Evolutionary conservation across 1,140 invertebrate species (phyloP).

Genomic region (Drosophila yakuba): DNA sequence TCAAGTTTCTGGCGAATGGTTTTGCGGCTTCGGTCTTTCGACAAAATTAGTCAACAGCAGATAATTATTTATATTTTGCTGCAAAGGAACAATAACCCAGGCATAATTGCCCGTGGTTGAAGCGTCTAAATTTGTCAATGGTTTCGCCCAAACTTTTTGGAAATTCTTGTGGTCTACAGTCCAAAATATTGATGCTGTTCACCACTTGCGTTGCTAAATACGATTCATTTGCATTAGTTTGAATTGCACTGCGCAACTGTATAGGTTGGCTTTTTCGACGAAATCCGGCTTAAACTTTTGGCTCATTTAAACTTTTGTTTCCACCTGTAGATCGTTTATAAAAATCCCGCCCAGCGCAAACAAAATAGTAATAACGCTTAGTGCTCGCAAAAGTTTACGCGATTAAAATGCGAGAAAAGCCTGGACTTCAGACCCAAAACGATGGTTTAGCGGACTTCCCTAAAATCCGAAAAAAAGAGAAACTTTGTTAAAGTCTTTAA

Average conservation of each 20-base stretch:
- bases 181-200: neutral
- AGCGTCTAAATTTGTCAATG: slow-evolving; percentile 34
- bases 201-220: neutral
- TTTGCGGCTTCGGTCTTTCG: slow-evolving; percentile 53
- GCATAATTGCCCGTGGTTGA: slow-evolving; percentile 52
- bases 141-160: slow-evolving; percentile 5
- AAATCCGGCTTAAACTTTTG: slow-evolving; percentile 30
- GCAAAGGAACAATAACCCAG: slow-evolving; percentile 2
- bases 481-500: slow-evolving; percentile 52
- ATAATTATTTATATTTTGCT: slow-evolving; percentile 71
- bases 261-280: neutral
- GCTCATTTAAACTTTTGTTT: slow-evolving; percentile 22
- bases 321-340: slow-evolving; percentile 29
- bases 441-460: slow-evolving; percentile 23
- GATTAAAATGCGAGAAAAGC: slow-evolving; percentile 25
- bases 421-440: slow-evolving; percentile 30
- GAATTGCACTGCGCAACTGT: slow-evolving; percentile 6
- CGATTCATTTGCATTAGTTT: slow-evolving; percentile 33
- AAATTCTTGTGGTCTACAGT: neutral
- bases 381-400: slow-evolving; percentile 57
- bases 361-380: slow-evolving; percentile 69
- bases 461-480: slow-evolving; percentile 15
- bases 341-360: slow-evolving; percentile 26
- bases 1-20: slow-evolving; percentile 61
- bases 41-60: slow-evolving; percentile 57